Conservation (phyloP, 1,140 invertebrate species). For the Macrotrachela quadricornifera region DNA sequence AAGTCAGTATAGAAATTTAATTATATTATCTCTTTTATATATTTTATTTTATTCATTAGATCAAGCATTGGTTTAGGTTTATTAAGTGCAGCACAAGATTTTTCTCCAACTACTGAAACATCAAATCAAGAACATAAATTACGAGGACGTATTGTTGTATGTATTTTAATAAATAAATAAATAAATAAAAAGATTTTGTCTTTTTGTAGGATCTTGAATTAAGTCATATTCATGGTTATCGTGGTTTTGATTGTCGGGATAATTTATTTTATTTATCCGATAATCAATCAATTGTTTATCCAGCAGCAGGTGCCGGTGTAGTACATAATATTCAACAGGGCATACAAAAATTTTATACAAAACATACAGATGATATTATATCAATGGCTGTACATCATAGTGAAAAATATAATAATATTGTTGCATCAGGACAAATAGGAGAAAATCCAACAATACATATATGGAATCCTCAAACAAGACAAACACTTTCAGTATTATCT, state of each 20-base stretch:
- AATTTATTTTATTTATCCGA: constrained; percentile 30
- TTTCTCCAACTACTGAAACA: no score
- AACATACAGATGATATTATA: constrained; percentile 31
- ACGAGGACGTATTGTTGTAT: no score
- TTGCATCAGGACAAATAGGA: constrained; percentile 30
- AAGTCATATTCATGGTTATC: constrained; percentile 27
- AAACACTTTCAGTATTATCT: constrained; percentile 23
- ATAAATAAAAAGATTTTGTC: no score
- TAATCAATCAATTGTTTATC: constrained; percentile 26
- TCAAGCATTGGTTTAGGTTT: no score
- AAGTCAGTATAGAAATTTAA: no score
- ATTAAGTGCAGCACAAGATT: no score
- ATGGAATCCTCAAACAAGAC: constrained; percentile 25
- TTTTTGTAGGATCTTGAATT: constrained; percentile 19
- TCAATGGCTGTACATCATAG: constrained; percentile 27
- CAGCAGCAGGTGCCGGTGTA: constrained; percentile 30
- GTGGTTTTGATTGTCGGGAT: constrained; percentile 29
- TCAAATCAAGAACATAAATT: no score
- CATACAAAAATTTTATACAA: constrained; percentile 26
- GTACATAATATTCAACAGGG: constrained; percentile 17
- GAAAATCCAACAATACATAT: constrained; percentile 19
- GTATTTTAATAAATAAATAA: no score
- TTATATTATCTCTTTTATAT: no score
- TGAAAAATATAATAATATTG: constrained; percentile 23
- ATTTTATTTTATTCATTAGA: no score